These are phyloP conservation scores for Cheilosia grossa DNA, from an alignment of 2,888 invertebrate species.

Conservation along the genomic window DNA sequence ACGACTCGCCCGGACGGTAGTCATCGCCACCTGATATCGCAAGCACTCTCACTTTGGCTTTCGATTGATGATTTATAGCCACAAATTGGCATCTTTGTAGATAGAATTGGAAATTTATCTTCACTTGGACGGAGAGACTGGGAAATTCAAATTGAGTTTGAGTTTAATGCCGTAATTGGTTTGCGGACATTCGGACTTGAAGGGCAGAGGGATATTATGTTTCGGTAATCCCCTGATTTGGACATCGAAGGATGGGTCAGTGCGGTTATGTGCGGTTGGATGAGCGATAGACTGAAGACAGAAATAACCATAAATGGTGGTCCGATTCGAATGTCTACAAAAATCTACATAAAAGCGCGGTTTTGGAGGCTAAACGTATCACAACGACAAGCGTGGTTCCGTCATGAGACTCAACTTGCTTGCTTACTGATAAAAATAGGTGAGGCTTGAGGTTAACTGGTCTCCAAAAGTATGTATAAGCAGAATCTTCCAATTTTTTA, in stretches of 20 bases:
- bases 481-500: too few species aligned
- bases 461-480: too few species aligned
- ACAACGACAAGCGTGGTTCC: too few species aligned
- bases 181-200: constrained; percentile 1
- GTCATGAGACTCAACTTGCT: too few species aligned
- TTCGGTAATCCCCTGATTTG: constrained; percentile 19
- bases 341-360: too few species aligned
- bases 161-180: constrained; percentile 58
- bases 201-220: not conserved
- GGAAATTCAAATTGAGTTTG: constrained; percentile 60
- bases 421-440: too few species aligned
- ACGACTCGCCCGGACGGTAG: constrained; percentile 34
- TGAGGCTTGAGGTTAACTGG: too few species aligned
- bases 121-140: not conserved
- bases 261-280: too few species aligned
- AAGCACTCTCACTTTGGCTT: constrained; percentile 46
- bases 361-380: too few species aligned
- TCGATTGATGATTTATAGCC: constrained; percentile 70
- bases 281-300: too few species aligned
- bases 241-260: not conserved
- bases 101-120: not conserved
- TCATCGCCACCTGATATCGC: constrained; percentile 67
- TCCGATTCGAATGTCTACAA: too few species aligned
- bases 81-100: constrained; percentile 61
- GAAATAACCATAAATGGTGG: too few species aligned